phyloP scores from a whole-genome alignment of 2,888 invertebrate genomes.

The Eucera pruinosa region DNA sequence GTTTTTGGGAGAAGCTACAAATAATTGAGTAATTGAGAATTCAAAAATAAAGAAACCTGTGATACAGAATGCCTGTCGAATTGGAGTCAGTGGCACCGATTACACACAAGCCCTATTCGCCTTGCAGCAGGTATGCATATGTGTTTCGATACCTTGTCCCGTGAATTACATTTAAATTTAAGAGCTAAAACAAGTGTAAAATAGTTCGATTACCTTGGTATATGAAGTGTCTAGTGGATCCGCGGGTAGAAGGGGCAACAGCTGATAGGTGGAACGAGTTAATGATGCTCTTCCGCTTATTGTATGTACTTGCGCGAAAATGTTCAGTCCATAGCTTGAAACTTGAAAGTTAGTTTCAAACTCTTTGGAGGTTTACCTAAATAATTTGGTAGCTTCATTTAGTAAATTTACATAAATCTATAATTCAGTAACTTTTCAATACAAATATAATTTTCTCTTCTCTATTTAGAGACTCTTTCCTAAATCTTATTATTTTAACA shows the following conservation, averaged over 20 bases:
- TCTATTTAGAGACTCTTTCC: no score
- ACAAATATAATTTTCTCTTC: no score
- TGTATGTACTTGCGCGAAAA: slow-evolving; percentile 5
- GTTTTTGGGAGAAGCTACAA: neutral
- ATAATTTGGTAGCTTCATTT: no score
- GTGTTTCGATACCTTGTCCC: neutral
- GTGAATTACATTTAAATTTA: neutral
- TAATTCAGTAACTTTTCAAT: no score
- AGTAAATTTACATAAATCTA: no score
- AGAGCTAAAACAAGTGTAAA: neutral
- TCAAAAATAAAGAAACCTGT: neutral
- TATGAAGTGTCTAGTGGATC: no score
- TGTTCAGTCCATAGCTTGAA: neutral
- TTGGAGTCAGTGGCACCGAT: slow-evolving; percentile 71
- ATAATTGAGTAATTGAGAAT: neutral
- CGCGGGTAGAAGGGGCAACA: slow-evolving; percentile 46
- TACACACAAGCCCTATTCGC: slow-evolving; percentile 63
- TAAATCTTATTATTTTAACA: no score
- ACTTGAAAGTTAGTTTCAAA: no score
- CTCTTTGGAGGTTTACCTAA: no score
- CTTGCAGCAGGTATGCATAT: slow-evolving; percentile 70
- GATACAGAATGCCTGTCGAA: slow-evolving; percentile 76
- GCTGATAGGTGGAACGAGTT: slow-evolving; percentile 48
- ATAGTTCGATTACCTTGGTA: neutral
- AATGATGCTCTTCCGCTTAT: slow-evolving; percentile 38